Conservation (phyloP, 2,113 vertebrate species). For the Colistium nudipinnis region DNA sequence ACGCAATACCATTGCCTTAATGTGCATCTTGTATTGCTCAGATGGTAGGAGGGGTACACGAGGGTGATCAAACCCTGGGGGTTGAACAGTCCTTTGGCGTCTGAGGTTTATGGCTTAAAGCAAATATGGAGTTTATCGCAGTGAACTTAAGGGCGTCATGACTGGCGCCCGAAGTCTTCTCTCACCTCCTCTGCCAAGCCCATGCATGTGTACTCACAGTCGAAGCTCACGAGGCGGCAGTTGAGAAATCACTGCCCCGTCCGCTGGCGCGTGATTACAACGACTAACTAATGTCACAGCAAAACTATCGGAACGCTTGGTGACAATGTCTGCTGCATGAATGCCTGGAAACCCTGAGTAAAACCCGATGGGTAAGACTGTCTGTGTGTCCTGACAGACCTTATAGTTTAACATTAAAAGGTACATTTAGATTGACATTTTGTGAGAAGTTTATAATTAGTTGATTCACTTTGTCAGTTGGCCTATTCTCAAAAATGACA, state of each 20-base stretch:
- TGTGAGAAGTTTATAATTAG: neutral
- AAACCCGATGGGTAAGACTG: neutral
- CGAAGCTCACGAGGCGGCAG: conserved; percentile 6
- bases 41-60: neutral
- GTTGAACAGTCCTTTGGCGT: conserved; percentile 43
- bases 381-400: conserved; percentile 16
- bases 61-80: conserved; percentile 42
- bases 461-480: too few relatives aligned
- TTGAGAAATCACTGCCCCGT: conserved; percentile 42
- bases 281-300: conserved; percentile 64
- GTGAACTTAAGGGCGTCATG: conserved; percentile 53
- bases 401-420: conserved; percentile 24
- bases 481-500: too few relatives aligned
- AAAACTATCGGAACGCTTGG: conserved; percentile 39
- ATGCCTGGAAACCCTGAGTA: conserved; percentile 5
- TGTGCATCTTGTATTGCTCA: conserved; percentile 6
- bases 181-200: conserved; percentile 49
- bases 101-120: conserved; percentile 49
- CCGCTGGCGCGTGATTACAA: conserved; percentile 31
- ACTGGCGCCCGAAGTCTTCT: conserved; percentile 21
- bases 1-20: neutral
- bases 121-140: conserved; percentile 56
- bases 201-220: conserved; percentile 21
- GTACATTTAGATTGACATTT: neutral
- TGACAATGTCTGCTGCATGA: conserved; percentile 7